phyloP scores from a whole-genome alignment of 2,888 invertebrate species.

The Gonocerus acuteangulatus region DNA sequence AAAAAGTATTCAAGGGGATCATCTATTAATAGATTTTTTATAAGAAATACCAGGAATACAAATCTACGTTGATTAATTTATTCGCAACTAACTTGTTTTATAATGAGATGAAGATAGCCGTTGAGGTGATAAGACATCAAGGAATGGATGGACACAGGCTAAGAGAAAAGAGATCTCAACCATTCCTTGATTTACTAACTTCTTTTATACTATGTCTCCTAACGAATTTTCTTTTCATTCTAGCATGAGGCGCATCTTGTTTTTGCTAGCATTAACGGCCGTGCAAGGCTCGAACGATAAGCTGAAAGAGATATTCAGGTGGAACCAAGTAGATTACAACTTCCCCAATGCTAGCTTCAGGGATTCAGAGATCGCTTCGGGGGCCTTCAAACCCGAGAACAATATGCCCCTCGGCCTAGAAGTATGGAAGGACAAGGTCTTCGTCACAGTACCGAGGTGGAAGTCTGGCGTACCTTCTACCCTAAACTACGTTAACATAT shows the following conservation, averaged over 20 bases:
- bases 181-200: too few species aligned
- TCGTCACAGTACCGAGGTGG: constrained; percentile 58
- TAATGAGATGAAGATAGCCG: too few species aligned
- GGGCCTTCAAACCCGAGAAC: constrained; percentile 55
- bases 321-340: constrained; percentile 60
- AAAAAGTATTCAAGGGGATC: too few species aligned
- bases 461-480: constrained; percentile 62
- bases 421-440: constrained; percentile 59
- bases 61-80: too few species aligned
- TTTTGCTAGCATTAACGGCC: background rate
- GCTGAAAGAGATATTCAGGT: constrained; percentile 56
- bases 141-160: too few species aligned
- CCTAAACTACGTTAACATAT: constrained; percentile 57
- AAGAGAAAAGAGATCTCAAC: too few species aligned
- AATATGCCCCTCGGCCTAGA: constrained; percentile 65
- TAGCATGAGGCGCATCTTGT: background rate
- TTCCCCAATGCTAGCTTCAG: constrained; percentile 57
- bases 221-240: background rate
- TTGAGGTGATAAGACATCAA: too few species aligned
- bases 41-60: too few species aligned
- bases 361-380: constrained; percentile 53
- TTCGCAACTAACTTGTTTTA: too few species aligned
- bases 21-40: too few species aligned
- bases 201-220: too few species aligned
- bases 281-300: constrained; percentile 13